Evolutionary conservation across 1,140 invertebrate species (phyloP), one percentile per base, ranked within the genome.

Genomic region (Drosophila parvula): DNA sequence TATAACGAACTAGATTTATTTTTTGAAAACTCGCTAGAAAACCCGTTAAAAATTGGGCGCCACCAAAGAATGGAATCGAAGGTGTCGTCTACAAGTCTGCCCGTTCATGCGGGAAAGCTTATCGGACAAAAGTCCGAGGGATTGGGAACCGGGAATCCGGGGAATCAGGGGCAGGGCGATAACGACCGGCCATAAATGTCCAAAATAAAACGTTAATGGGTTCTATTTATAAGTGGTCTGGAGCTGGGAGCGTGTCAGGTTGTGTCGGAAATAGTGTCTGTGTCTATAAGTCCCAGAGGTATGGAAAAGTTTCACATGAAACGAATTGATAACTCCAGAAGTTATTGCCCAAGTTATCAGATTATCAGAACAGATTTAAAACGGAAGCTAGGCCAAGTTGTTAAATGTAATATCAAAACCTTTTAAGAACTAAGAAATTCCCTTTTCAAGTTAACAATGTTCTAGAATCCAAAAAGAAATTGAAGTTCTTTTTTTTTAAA

Each of bases 41-140:
- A 77, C 77, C 64, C 62, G 81, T 83, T 83, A 65, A 79, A 74
- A 67, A 67, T 36, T 27, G 56, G 38, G 30, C 14, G 41, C 12
- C 32, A 16, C 56, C 14, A 3, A 61, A 43, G 56, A 61, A 30
- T 18, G 28, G 55, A 48, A 27, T 27, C 22, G 22, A 3, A 22
- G 22, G 34, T 30, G 65, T 58, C 68, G 68, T 58, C 68, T 57
- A 58, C 30, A 71, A 45, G 68, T 71, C 68, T 71, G 68, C 27
- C 64, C 27, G 28, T 3, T 41, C 28, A 40, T 28, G 4, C 22
- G 50, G 50, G 28, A 16, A 28, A 38, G 38, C 53, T 71, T 71
- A 71, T 71, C 69, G 28, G 28, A 12, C 38, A n/a, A 22, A 22
- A 12, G 18, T 50, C 16, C 16, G 6, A 36, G 32, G 16, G 11